Conservation (phyloP, 2,113 vertebrate species). For the Melanotaenia duboulayi region DNA sequence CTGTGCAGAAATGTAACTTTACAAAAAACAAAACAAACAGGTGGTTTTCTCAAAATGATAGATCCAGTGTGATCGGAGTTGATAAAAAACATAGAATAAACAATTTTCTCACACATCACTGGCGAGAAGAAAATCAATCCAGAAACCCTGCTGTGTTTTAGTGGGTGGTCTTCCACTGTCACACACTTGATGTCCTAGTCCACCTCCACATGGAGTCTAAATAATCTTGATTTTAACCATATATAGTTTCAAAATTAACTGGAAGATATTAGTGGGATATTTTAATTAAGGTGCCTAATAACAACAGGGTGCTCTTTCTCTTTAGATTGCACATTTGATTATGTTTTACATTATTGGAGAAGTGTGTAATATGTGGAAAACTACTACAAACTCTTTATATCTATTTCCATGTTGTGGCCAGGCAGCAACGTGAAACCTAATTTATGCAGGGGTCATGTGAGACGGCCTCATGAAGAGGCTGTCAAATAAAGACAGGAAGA, state of each 20-base stretch:
- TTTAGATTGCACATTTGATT: no score
- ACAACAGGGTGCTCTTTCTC: no score
- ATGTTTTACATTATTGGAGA: not conserved
- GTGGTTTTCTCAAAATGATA: not conserved
- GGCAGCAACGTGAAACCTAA: slow-evolving; percentile 49
- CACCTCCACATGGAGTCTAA: not conserved
- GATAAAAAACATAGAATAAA: not conserved
- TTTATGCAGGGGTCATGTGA: slow-evolving; percentile 64
- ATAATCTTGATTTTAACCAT: not conserved
- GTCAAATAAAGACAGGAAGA: slow-evolving; percentile 78
- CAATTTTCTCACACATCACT: not conserved
- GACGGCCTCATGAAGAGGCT: slow-evolving; percentile 69
- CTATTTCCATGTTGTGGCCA: slow-evolving; percentile 21
- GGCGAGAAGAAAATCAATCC: not conserved
- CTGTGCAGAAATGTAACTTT: not conserved
- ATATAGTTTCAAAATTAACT: not conserved
- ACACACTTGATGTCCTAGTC: not conserved
- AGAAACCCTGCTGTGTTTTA: not conserved
- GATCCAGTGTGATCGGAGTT: not conserved
- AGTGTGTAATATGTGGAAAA: not conserved
- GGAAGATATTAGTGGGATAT: not conserved
- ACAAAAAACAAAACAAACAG: no score
- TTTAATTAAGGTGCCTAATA: no score
- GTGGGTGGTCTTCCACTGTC: not conserved
- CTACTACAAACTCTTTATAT: not conserved